Conservation (phyloP, 2,797 vertebrate genomes). For the Gymnothorax reevesii region DNA sequence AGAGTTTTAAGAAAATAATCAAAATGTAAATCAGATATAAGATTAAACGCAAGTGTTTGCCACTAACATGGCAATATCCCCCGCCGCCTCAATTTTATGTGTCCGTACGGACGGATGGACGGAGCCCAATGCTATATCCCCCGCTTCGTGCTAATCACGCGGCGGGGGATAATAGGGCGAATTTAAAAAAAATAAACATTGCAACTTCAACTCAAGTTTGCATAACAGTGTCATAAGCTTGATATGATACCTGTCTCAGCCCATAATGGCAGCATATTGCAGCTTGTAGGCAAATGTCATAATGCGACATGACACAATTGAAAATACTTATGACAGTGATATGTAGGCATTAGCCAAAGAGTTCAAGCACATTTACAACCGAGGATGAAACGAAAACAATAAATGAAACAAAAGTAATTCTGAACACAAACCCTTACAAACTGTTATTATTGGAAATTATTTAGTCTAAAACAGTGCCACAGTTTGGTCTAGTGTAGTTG, state of each 20-base stretch:
- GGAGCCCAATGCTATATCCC: no score
- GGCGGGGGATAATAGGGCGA: not conserved
- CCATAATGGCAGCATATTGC: not conserved
- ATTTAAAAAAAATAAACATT: not conserved
- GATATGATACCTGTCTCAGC: not conserved
- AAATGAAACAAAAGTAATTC: not conserved
- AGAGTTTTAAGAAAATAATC: conserved; percentile 29
- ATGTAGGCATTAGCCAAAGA: not conserved
- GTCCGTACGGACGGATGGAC: no score
- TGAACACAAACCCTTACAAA: not conserved
- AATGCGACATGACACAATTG: not conserved
- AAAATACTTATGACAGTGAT: not conserved
- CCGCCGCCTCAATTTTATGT: no score
- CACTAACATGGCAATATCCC: no score
- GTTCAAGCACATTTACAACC: not conserved
- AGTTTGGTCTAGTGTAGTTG: conserved; percentile 17
- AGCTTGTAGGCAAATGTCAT: not conserved
- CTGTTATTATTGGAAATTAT: not conserved
- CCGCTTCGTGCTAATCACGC: no score
- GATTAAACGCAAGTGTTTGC: no score
- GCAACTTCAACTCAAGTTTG: conserved; percentile 31
- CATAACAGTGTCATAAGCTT: conserved; percentile 19
- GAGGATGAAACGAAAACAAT: not conserved
- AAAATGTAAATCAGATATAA: conserved; percentile 16
- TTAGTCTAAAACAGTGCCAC: conserved; percentile 22